Base-by-base conservation (phyloP, 2,797 vertebrate genomes). In the Spizella passerina region DNA sequence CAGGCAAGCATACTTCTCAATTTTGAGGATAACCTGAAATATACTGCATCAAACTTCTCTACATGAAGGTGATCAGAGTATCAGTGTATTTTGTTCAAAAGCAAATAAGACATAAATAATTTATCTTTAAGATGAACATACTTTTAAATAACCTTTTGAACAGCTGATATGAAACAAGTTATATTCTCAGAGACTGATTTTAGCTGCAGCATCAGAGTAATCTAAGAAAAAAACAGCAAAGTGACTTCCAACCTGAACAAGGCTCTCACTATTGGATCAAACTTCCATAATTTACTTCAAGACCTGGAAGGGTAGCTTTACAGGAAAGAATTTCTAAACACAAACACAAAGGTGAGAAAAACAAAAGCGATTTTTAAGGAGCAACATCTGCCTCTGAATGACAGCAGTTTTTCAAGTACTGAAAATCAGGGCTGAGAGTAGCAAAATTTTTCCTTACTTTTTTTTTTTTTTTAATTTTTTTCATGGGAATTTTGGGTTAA, bases 121-220 rank as follows among this genome's bases (percentile, higher is more conserved):
- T 70, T 73, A 4, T 27, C 19, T 65, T 65, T 39, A 76, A 52
- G 39, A 73, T 9, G 0, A 78, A 78, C 12, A 13, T 10, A 41
- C 36, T 93, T 85, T 57, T 18, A 61, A 59, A 63, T 17, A 60
- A 55, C 19, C 26, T 60, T 59, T 70, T 60, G 17, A 91, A 83
- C 4, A 68, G 44, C 16, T 70, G 47, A 50, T 20, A 61, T 1
- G 4, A 60, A 88, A 72, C 3, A 83, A 60, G 66, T 60, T 53
- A 38, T n/a, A 71, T 9, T 61, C 84, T 34, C 44, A 91, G 85
- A 92, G 94, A 93, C 18, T 53, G 36, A 21, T 44, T 75, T 70
- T 55, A 79, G 29, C 69, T 71, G 49, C 27, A 64, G 47, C 21
- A 26, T 47, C 44, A 68, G 30, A 66, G 65, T 16, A 81, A 60